A percentile compares a stretch with the other conserved stretches of the same genome.
Evolutionary conservation across 1,140 invertebrate species (phyloP).

Genomic region (Maniola jurtina): DNA sequence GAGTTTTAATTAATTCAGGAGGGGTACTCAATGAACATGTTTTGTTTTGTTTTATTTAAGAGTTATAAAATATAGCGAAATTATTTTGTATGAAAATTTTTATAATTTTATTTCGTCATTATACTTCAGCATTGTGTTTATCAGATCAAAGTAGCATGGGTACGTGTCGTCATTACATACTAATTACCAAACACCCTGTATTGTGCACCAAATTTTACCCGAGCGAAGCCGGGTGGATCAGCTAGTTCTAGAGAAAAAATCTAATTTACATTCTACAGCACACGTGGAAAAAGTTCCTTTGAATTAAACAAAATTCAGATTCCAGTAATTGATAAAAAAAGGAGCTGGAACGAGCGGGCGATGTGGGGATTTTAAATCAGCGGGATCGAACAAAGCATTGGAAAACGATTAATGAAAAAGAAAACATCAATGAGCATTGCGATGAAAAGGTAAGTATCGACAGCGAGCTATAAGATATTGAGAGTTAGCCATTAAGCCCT

Average conservation of each 20-base stretch:
- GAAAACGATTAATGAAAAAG: constrained; percentile 28
- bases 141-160: no score
- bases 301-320: background rate
- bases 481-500: no score
- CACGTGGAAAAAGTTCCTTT: background rate
- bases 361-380: constrained; percentile 24
- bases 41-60: background rate
- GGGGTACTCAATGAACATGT: background rate
- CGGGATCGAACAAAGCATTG: constrained; percentile 21
- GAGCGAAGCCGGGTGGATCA: no score
- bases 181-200: no score
- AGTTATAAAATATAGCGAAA: no score
- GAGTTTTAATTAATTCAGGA: background rate
- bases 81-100: no score
- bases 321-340: constrained; percentile 29
- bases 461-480: constrained; percentile 1
- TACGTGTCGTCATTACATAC: no score
- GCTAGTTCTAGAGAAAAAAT: no score
- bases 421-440: constrained; percentile 21
- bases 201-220: no score
- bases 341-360: constrained; percentile 7
- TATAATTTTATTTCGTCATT: no score
- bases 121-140: no score
- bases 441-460: constrained; percentile 2
- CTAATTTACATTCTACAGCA: no score